phyloP scores from a whole-genome alignment of 2,888 invertebrate genomes.

The Tachystola acroxantha region DNA sequence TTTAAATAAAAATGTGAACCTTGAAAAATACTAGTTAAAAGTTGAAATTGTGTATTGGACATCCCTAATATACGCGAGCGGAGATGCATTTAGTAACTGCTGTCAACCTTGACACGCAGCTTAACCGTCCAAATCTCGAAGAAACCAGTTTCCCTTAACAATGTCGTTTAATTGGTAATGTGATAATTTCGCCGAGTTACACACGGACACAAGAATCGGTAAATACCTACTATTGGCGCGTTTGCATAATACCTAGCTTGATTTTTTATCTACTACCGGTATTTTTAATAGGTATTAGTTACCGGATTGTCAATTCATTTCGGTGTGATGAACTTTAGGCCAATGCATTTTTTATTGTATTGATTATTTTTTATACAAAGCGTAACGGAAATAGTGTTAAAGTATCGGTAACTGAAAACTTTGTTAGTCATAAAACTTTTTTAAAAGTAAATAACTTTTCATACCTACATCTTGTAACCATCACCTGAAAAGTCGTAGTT shows the following conservation, averaged over 20 bases:
- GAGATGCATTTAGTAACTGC: slow-evolving; percentile 18
- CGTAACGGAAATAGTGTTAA: too few species aligned
- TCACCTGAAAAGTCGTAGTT: too few species aligned
- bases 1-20: too few species aligned
- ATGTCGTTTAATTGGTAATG: not conserved
- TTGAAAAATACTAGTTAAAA: too few species aligned
- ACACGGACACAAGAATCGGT: slow-evolving; percentile 9
- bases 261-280: slow-evolving; percentile 10
- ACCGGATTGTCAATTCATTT: not conserved
- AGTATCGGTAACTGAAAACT: too few species aligned
- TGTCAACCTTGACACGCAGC: slow-evolving; percentile 21
- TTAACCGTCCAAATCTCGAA: slow-evolving; percentile 12
- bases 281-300: slow-evolving; percentile 3
- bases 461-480: too few species aligned
- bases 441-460: too few species aligned
- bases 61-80: not conserved
- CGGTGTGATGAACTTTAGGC: not conserved
- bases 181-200: slow-evolving; percentile 2
- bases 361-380: too few species aligned
- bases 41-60: too few species aligned
- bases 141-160: slow-evolving; percentile 3
- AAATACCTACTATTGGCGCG: slow-evolving; percentile 5
- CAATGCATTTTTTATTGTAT: too few species aligned
- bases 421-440: too few species aligned
- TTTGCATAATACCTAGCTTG: slow-evolving; percentile 8